Percentiles rank a stretch among this genome's conserved stretches.
Evolutionary conservation across 2,797 vertebrate genomes (phyloP).

Genomic region (Lagodon rhomboides): DNA sequence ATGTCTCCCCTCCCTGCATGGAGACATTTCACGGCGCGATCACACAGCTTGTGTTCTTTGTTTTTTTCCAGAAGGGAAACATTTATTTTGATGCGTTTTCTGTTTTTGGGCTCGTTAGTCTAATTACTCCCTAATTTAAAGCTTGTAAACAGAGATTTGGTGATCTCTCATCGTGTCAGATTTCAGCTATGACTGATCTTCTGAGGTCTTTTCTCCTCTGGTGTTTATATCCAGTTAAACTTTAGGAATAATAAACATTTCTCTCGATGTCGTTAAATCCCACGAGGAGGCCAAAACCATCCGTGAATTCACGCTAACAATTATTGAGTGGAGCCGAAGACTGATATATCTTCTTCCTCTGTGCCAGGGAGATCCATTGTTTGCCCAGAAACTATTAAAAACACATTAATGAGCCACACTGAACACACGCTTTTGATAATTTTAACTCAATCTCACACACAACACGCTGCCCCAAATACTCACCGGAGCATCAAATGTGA

Average conservation of each 20-base stretch:
- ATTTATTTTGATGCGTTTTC: conserved; percentile 18
- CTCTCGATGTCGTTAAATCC: background rate
- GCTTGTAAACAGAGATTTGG: conserved; percentile 11
- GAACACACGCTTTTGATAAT: background rate
- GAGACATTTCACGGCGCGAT: conserved; percentile 22
- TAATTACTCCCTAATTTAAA: conserved; percentile 32
- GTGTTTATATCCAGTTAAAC: background rate
- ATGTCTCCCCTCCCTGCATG: background rate
- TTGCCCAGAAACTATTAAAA: background rate
- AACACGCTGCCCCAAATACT: background rate
- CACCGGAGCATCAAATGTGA: background rate
- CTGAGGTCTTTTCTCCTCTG: background rate
- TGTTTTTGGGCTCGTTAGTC: conserved; percentile 18
- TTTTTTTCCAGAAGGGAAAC: conserved; percentile 26
- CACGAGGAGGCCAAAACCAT: background rate
- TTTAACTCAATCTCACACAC: background rate
- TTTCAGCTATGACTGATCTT: background rate
- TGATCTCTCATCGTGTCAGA: background rate
- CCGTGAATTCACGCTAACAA: background rate
- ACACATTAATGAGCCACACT: background rate
- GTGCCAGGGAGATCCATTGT: background rate
- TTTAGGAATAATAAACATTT: background rate
- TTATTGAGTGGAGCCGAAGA: background rate
- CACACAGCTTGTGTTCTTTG: conserved; percentile 21
- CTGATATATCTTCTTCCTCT: background rate